Evolutionary conservation across 2,113 vertebrate genomes (phyloP).

Genomic region (Daphoenositta chrysoptera): DNA sequence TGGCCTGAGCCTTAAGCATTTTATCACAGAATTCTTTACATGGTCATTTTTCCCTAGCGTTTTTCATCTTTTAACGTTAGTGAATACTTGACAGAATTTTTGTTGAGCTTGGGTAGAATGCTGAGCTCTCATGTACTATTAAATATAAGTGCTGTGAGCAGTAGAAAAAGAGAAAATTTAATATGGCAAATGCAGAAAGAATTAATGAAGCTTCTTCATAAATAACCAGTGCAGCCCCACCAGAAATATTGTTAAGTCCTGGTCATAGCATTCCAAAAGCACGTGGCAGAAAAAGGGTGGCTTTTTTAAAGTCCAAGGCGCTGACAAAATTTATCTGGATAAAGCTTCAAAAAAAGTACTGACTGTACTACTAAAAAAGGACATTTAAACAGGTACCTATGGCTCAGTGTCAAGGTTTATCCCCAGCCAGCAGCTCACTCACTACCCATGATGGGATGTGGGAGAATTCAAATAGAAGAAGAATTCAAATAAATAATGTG

Average conservation of each 20-base stretch:
- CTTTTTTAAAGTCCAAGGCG: not conserved
- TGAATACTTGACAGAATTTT: not conserved
- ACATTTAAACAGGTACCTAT: not conserved
- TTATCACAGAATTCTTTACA: not conserved
- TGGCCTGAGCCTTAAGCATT: not conserved
- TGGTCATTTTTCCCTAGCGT: not conserved
- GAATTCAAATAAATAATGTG: not conserved
- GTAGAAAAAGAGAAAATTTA: not conserved
- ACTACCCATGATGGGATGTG: rapidly evolving
- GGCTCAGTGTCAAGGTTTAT: not conserved
- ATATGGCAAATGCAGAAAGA: not conserved
- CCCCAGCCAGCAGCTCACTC: not conserved
- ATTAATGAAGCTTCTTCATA: not conserved
- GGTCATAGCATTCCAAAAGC: not conserved
- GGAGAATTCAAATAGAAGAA: too few relatives aligned
- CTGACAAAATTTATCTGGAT: not conserved
- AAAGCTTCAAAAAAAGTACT: not conserved
- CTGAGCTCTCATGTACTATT: not conserved
- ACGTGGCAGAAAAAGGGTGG: not conserved
- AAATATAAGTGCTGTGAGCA: not conserved
- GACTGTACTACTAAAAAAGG: not conserved
- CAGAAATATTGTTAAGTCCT: not conserved
- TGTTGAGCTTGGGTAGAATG: not conserved
- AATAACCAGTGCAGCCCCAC: not conserved
- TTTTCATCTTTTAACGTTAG: not conserved